These are phyloP conservation scores for Malacoraja senta DNA, from an alignment of 2,797 vertebrate genomes.

Conservation along the genomic window DNA sequence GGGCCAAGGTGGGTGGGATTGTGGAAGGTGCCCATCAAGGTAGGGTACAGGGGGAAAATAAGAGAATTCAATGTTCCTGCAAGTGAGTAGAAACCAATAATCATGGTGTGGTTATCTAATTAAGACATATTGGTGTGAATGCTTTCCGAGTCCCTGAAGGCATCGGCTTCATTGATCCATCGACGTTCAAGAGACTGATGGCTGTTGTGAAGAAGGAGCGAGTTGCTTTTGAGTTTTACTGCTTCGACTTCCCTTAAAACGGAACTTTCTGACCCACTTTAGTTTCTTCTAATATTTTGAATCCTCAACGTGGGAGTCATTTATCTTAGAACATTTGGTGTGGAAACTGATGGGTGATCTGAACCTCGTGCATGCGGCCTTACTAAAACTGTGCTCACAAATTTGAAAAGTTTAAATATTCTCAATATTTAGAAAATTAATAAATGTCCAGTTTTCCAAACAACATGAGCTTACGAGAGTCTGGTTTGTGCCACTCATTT, in stretches of 20 bases:
- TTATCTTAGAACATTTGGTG: neutral
- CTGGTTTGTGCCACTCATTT: neutral
- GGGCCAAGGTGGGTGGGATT: no score
- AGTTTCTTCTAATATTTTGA: neutral
- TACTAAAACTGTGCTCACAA: no score
- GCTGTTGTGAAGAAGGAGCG: neutral
- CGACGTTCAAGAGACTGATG: no score
- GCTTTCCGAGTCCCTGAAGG: no score
- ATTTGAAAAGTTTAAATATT: neutral
- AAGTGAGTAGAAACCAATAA: no score
- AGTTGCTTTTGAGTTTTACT: neutral
- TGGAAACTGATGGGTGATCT: neutral
- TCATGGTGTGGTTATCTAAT: no score
- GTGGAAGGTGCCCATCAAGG: no score
- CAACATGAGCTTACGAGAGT: neutral
- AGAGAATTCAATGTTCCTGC: no score
- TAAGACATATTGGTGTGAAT: neutral
- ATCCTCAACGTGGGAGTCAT: neutral
- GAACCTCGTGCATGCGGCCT: neutral
- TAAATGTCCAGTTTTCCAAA: neutral
- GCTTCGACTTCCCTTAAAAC: neutral
- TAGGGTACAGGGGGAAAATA: no score
- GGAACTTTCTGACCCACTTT: neutral
- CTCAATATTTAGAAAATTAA: neutral
- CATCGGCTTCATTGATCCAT: no score